Base-by-base conservation (phyloP, 2,797 vertebrate species). In the Lithobates sylvaticus region DNA sequence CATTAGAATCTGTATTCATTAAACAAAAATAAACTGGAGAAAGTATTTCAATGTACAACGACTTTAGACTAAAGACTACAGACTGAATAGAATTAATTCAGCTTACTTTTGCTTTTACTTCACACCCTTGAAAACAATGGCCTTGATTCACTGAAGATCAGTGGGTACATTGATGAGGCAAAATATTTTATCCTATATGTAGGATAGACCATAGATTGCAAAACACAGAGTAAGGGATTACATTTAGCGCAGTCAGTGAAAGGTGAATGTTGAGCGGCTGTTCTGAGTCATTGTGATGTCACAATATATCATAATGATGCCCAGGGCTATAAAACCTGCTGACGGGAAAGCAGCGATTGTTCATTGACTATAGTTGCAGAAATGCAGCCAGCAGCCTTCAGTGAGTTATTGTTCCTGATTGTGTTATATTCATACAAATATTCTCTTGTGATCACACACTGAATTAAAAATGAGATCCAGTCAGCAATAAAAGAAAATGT, bases 1-100 rank as follows among this genome's bases (percentile, higher is more conserved):
- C 50, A 84, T 64, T 58, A 84, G 12, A 47, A 10, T 47, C 3
- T 47, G 13, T 84, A 58, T 76, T 50, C 50, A 15, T 29, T 10
- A 68, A 67, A 67, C 0, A 36, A 13, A 47, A 67, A 47, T 1
- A 23, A 68, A 29, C 29, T 44, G 9, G 50, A 23, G 2, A 23
- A 12, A 26, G 34, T 42, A 42, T 67, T 67, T 29, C 3, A 44
- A 44, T 65, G 39, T 39, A 77, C 5, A 54, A 29, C 1, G 50
- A 54, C 12, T 39, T 9, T 39, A 1, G 39, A 39, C 44, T 47
- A 39, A 0, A 39, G 8, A 39, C 13, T 47, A 15, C 44, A 47
- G 44, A 16, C 50, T 54, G 3, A 54, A 54, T 54, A 18, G 4
- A 5, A 18, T 54, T 3, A 54, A 18, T 54, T 16, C 50, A 54